phyloP scores from a whole-genome alignment of 2,888 invertebrate species.

The Euplagia quadripunctaria region DNA sequence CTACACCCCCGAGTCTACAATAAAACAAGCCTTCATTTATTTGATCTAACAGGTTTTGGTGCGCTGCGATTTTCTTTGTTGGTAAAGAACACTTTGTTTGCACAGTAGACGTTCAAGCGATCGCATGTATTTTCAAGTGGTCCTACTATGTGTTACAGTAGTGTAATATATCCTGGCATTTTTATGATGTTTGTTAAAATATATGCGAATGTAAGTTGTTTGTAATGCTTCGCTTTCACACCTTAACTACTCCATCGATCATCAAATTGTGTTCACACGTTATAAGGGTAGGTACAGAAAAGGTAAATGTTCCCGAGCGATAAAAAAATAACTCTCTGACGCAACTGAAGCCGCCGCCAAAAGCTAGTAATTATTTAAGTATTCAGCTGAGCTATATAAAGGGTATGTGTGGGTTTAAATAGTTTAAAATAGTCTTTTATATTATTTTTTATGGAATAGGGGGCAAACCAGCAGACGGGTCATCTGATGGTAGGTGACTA shows the following conservation, averaged over 20 bases:
- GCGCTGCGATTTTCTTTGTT: slow-evolving; percentile 41
- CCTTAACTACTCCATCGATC: too few relatives aligned
- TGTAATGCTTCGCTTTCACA: too few relatives aligned
- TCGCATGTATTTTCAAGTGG: background rate
- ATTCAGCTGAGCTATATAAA: too few relatives aligned
- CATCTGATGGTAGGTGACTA: background rate
- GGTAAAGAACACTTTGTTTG: slow-evolving; percentile 1
- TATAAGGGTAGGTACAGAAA: too few relatives aligned
- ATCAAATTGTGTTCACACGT: too few relatives aligned
- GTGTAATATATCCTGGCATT: too few relatives aligned
- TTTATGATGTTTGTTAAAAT: too few relatives aligned
- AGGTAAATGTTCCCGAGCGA: too few relatives aligned
- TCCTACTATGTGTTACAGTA: background rate
- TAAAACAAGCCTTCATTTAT: slow-evolving; percentile 41
- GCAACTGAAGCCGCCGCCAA: background rate
- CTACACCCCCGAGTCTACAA: slow-evolving; percentile 19
- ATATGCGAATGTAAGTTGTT: too few relatives aligned
- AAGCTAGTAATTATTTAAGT: background rate
- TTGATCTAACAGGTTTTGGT: slow-evolving; percentile 32
- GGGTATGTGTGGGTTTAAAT: background rate
- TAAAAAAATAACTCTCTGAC: background rate
- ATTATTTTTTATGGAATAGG: too few relatives aligned
- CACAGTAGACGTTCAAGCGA: background rate
- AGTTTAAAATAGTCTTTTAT: background rate
- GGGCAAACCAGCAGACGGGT: too few relatives aligned